Evolutionary conservation across 2,113 vertebrate species (phyloP).

Genomic region (Acrocephalus arundinaceus): DNA sequence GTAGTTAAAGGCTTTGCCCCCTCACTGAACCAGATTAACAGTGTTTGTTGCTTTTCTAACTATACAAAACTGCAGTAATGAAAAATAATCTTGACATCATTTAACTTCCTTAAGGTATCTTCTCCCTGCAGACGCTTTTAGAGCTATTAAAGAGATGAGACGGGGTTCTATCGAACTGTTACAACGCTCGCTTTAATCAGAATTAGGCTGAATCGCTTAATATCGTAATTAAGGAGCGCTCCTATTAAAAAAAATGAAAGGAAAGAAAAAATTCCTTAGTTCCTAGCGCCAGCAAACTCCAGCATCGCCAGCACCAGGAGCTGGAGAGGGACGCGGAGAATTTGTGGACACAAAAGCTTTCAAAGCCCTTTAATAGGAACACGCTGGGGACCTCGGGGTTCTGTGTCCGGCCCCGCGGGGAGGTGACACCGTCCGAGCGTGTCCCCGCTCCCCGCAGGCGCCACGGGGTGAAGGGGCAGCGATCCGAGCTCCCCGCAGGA

Average conservation of each 20-base stretch:
- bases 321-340: neutral
- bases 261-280: neutral
- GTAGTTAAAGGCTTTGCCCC: slow-evolving; percentile 55
- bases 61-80: slow-evolving; percentile 45
- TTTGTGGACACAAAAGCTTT: neutral
- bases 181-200: neutral
- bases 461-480: neutral
- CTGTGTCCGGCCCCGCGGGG: neutral
- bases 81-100: slow-evolving; percentile 64
- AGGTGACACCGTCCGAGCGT: neutral
- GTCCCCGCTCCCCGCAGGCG: neutral
- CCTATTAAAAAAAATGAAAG: neutral
- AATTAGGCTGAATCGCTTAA: slow-evolving; percentile 14
- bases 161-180: neutral
- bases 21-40: slow-evolving; percentile 66
- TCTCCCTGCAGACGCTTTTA: slow-evolving; percentile 23
- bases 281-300: neutral
- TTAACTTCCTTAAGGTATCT: slow-evolving; percentile 59
- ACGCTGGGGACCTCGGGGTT: neutral
- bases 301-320: neutral
- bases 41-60: slow-evolving; percentile 61
- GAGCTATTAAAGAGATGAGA: slow-evolving; percentile 52
- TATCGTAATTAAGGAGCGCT: neutral
- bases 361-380: neutral
- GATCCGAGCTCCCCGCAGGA: neutral